phyloP scores from a whole-genome alignment of 1,140 invertebrate genomes.

The Zaprionus kolodkinae region DNA sequence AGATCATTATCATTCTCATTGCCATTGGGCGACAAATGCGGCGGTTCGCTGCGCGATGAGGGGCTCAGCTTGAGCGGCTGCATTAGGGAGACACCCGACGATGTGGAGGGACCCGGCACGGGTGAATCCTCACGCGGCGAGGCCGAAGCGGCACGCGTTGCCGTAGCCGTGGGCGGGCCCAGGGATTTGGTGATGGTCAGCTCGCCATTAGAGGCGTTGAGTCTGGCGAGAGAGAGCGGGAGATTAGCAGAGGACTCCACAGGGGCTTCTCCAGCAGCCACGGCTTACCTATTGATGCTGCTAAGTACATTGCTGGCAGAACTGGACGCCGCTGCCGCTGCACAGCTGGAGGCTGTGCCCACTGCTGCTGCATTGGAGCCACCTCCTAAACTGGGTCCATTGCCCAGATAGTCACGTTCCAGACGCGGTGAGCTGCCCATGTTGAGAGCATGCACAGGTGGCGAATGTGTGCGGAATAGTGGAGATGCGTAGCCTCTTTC shows the following conservation, averaged over 20 bases:
- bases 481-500: constrained; percentile 83
- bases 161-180: constrained; percentile 85
- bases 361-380: constrained; percentile 38
- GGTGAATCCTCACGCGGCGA: constrained; percentile 83
- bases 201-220: constrained; percentile 90
- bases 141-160: constrained; percentile 86
- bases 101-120: constrained; percentile 71
- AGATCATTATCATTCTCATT: constrained; percentile 88
- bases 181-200: constrained; percentile 91
- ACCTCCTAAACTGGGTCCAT: constrained; percentile 55
- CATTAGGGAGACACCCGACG: constrained; percentile 64
- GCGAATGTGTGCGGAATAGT: constrained; percentile 76
- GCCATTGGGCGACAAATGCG: constrained; percentile 85
- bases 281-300: constrained; percentile 84
- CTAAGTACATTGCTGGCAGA: constrained; percentile 84
- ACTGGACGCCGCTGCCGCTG: constrained; percentile 45
- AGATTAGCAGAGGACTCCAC: background rate
- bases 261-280: background rate
- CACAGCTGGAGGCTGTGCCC: constrained; percentile 30
- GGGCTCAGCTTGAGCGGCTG: constrained; percentile 78
- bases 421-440: constrained; percentile 69
- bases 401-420: constrained; percentile 78
- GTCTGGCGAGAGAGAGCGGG: constrained; percentile 81
- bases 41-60: constrained; percentile 64
- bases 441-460: constrained; percentile 63